These are phyloP conservation scores for Eonycteris spelaea DNA, from an alignment of 2,113 vertebrate genomes.

Conservation along the genomic window DNA sequence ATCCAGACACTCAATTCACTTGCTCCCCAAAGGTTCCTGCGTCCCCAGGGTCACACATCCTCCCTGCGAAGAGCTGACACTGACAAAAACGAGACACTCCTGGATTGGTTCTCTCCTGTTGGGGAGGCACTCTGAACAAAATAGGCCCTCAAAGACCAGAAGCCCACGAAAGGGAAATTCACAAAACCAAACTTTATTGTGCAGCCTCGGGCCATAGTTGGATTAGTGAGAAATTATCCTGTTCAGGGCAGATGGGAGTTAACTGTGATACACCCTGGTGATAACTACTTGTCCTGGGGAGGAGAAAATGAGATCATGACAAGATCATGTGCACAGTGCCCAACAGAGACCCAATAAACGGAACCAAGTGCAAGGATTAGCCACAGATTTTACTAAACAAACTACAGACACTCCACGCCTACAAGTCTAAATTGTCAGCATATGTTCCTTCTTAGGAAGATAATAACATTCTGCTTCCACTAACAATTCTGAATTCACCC, in stretches of 20 bases:
- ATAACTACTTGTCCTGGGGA: background rate
- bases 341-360: background rate
- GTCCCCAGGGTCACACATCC: background rate
- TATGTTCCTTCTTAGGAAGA: slow-evolving; percentile 21
- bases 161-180: background rate
- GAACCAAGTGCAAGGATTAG: background rate
- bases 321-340: background rate
- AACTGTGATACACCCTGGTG: background rate
- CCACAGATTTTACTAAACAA: background rate
- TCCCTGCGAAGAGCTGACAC: background rate
- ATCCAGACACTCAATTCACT: background rate
- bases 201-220: background rate
- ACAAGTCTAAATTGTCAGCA: background rate
- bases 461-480: slow-evolving; percentile 6
- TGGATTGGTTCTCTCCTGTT: background rate
- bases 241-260: background rate
- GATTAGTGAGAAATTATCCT: background rate
- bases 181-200: background rate
- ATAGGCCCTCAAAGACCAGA: background rate
- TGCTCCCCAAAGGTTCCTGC: background rate
- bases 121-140: background rate
- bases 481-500: slow-evolving; percentile 6
- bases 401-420: background rate
- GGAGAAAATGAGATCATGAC: background rate
- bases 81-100: background rate